Evolutionary conservation across 1,140 invertebrate genomes (phyloP).

Genomic region (Myzus persicae): DNA sequence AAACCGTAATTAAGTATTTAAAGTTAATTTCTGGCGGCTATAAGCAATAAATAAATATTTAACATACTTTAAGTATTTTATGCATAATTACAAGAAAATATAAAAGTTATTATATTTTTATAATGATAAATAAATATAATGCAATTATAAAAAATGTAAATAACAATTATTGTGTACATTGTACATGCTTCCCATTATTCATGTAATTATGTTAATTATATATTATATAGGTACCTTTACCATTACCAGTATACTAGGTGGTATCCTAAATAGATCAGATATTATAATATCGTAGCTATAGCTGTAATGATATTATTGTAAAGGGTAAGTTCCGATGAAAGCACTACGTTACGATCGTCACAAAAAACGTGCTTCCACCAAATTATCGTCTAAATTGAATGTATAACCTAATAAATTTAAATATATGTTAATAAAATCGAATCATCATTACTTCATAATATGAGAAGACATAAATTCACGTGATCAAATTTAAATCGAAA

Average conservation of each 20-base stretch:
- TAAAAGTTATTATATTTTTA: neutral
- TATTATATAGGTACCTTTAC: no score
- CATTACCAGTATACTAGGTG: no score
- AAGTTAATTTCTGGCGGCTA: neutral
- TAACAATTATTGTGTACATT: neutral
- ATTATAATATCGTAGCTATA: neutral
- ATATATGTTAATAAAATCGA: neutral
- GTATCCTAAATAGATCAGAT: neutral
- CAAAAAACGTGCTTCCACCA: neutral
- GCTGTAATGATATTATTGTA: neutral
- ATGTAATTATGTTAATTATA: neutral
- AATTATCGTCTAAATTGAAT: neutral
- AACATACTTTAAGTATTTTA: neutral
- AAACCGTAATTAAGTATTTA: neutral
- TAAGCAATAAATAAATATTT: neutral
- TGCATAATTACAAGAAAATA: neutral
- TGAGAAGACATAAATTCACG: neutral
- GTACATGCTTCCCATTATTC: neutral
- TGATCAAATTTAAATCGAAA: neutral
- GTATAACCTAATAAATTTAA: no score
- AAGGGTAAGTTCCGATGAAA: neutral
- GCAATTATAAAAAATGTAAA: neutral
- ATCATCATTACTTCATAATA: neutral
- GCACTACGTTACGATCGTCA: neutral
- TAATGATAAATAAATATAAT: neutral